Evolutionary conservation across 2,797 vertebrate genomes (phyloP).

Genomic region (Dallia pectoralis): DNA sequence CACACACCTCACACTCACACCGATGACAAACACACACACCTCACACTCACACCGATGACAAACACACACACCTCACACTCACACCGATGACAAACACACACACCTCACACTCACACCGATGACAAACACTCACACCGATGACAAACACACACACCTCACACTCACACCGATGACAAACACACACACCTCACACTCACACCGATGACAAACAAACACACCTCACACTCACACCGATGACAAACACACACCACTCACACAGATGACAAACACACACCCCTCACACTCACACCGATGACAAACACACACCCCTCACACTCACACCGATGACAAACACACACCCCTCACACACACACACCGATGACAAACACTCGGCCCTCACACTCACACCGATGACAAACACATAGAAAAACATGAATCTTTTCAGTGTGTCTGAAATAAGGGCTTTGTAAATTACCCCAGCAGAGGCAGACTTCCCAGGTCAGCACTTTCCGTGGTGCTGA

Average conservation of each 20-base stretch:
- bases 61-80: too few relatives aligned
- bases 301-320: constrained; percentile 40
- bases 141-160: constrained; percentile 10
- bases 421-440: constrained; percentile 61
- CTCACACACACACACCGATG: not conserved
- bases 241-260: too few relatives aligned
- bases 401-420: constrained; percentile 61
- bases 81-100: too few relatives aligned
- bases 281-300: too few relatives aligned
- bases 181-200: too few relatives aligned
- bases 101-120: constrained; percentile 39
- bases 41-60: too few relatives aligned
- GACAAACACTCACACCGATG: constrained; percentile 42
- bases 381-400: constrained; percentile 51
- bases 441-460: constrained; percentile 61
- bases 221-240: not conserved
- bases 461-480: constrained; percentile 62
- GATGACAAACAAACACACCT: too few relatives aligned
- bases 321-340: constrained; percentile 51
- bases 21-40: too few relatives aligned
- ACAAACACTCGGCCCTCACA: too few relatives aligned
- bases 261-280: constrained; percentile 4
- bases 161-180: too few relatives aligned
- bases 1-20: not conserved
- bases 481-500: constrained; percentile 61